Conservation (phyloP, 2,888 invertebrate species). For the Chloroclystis v-ata region DNA sequence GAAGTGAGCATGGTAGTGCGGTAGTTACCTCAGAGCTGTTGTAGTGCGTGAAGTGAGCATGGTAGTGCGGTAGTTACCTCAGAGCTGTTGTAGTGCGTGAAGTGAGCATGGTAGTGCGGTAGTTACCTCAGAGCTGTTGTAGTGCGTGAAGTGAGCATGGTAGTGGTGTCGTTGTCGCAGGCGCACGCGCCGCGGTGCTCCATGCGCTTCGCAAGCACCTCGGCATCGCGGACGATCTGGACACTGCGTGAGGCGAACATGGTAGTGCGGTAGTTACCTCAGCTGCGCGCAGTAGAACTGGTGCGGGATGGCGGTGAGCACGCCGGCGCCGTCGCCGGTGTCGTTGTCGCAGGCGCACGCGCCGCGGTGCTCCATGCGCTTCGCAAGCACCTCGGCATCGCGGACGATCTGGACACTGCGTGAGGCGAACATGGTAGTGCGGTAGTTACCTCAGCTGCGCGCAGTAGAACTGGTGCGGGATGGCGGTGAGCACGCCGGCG, state of each 20-base stretch:
- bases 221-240: conserved; percentile 98
- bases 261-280: too few species aligned
- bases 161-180: conserved; percentile 99
- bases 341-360: conserved; percentile 99
- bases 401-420: conserved; percentile 98
- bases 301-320: conserved; percentile 97
- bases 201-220: conserved; percentile 96
- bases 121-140: too few species aligned
- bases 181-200: conserved; percentile 99
- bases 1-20: too few species aligned
- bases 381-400: conserved; percentile 96
- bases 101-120: too few species aligned
- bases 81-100: too few species aligned
- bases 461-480: conserved; percentile 94
- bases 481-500: conserved; percentile 96
- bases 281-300: conserved; percentile 83
- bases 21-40: too few species aligned
- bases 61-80: too few species aligned
- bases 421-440: background rate
- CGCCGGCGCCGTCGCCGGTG: conserved; percentile 98
- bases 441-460: background rate
- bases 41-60: too few species aligned
- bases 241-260: too few species aligned
- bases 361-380: conserved; percentile 99
- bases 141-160: conserved; percentile 97